A percentile compares a stretch with the other conserved stretches of the same genome.
phyloP scores from a whole-genome alignment of 2,888 invertebrate genomes.

The Tryphoninae sp. region DNA sequence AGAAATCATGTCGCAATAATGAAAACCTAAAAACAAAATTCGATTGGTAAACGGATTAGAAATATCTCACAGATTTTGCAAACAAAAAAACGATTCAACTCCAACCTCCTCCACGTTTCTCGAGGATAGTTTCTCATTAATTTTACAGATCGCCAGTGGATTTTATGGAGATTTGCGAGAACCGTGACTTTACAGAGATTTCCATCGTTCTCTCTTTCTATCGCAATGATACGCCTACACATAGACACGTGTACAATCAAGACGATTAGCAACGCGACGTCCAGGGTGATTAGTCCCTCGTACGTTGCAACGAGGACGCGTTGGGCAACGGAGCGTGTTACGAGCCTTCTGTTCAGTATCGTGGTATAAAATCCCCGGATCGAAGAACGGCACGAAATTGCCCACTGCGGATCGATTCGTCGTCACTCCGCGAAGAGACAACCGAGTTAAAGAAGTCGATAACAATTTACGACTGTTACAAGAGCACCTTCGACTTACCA shows the following conservation, averaged over 20 bases:
- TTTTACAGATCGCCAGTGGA: background rate
- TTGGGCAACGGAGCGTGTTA: conserved; percentile 62
- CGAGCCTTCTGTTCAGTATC: conserved; percentile 2
- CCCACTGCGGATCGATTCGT: background rate
- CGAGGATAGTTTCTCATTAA: background rate
- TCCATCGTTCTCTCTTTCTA: conserved; percentile 24
- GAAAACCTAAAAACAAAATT: too few relatives aligned
- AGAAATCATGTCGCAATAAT: background rate
- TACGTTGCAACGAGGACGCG: conserved; percentile 64
- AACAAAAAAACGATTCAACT: too few relatives aligned
- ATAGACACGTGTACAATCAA: conserved; percentile 1
- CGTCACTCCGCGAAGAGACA: background rate
- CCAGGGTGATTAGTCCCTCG: conserved; percentile 68
- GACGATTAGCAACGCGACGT: conserved; percentile 67
- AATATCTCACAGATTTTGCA: too few relatives aligned
- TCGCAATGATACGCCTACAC: conserved; percentile 4
- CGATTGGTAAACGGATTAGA: too few relatives aligned
- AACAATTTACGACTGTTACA: conserved; percentile 40
- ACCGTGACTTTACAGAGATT: background rate
- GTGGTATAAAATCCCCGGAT: background rate
- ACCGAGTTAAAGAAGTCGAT: conserved; percentile 14
- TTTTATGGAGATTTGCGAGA: background rate
- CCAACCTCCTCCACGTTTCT: too few relatives aligned
- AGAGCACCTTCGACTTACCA: background rate
- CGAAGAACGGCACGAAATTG: background rate